Base-by-base conservation (phyloP, 1,140 invertebrate genomes). In the Acromyrmex echinatior region DNA sequence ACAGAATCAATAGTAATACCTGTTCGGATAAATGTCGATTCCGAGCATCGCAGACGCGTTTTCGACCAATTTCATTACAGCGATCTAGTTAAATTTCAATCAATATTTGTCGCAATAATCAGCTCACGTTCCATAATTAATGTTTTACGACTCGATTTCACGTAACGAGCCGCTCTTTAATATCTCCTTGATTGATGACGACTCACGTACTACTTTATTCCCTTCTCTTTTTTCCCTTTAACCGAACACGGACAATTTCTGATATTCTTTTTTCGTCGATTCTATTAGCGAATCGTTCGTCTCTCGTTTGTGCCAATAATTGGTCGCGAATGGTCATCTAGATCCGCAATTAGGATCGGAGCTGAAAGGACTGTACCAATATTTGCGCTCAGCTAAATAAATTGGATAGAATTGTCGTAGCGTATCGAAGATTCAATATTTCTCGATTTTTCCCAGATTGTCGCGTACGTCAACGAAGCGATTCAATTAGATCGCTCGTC, bases 81-180 rank as follows among this genome's bases (percentile, higher is more conserved):
- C 70, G 53, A 84, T 39, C 70, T 2, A 74, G 18, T 84, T 84
- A 84, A 84, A 84, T 84, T 84, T 84, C 80, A 84, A 84, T 84
- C 80, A 84, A 84, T 84, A 84, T 84, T 82, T 74, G 56, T 39
- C 56, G 56, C 80, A 84, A 84, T 84, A 62, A 84, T 84, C 78
- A 80, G 31, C 31, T 80, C 68, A 84, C 68, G 63, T 84, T 84
- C 74, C 80, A 63, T 63, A 84, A 84, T 84, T 84, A 84, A 84
- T 39, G 49, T 71, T 82, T 82, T 82, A 74, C 21, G 53, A 73
- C 4, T 84, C 56, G 18, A 18, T 73, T 62, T 82, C 14, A 39
- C 79, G 28, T 18, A 49, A 66, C 49, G 62, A 68, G 28, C 6
- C 28, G 16, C 39, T 21, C 80, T 74, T 84, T 84, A 74, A 84